Base-by-base conservation (phyloP, 64 coral and sea anemone species). In the Dendronephthya gigantea region DNA sequence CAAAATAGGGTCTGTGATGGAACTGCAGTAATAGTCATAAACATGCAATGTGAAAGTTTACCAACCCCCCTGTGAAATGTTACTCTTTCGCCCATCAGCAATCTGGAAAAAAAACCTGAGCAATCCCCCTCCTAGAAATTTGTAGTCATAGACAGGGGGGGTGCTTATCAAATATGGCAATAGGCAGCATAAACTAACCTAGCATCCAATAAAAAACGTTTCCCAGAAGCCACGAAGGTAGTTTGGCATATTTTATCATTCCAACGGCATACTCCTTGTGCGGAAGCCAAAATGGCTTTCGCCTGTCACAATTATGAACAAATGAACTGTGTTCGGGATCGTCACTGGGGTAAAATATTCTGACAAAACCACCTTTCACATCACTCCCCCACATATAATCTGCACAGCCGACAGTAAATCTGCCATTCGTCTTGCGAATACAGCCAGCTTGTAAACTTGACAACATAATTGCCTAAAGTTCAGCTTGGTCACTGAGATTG, bases 301-400 rank as follows among this genome's bases (percentile, higher is more conserved):
- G 19, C 5, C 7, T n/a, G 6, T 62, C 55, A n/a, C 55, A 62
- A 39, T 34, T 34, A 79, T 79, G 23, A 34, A 33, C 2, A 39
- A 4, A n/a, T n/a, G n/a, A 16, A 12, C 7, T 79, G 6, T 79
- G 19, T 79, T 75, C 29, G 7, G 8, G 19, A 33, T 79, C 72
- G 13, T 79, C 72, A 15, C 9, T 39, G 15, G 72, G 72, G 28
- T 79, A 79, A 79, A 79, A 79, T 34, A 79, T 35, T 1, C 72
- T 2, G 13, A 79, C 72, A 79, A 79, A 39, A 17, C 72, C 72
- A 33, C 72, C 72, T 39, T 79, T 79, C 6, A 3, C 22, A 79
- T 33, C 72, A 34, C 72, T 79, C 14, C 72, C 72, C 72, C 72
- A 79, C 72, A 79, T 79, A 79, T 79, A 79, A 39, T 79, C 72